These are phyloP conservation scores for Helobdella robusta DNA, from an alignment of 2,888 invertebrate genomes.

Conservation along the genomic window DNA sequence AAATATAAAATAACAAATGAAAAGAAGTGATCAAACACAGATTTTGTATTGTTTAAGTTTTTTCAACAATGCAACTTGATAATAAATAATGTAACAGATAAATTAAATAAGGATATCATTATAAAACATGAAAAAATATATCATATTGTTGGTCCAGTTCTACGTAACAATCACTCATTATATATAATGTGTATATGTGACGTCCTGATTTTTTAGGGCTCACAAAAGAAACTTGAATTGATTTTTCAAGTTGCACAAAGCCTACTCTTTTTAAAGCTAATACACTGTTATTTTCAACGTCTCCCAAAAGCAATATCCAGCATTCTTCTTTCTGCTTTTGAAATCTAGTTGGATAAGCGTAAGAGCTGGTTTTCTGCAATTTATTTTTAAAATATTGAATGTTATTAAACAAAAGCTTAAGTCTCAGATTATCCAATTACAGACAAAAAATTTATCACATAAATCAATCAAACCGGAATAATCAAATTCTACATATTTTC, in stretches of 20 bases:
- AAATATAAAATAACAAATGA: too few relatives aligned
- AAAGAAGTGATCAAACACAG: too few relatives aligned
- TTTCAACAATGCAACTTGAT: too few relatives aligned
- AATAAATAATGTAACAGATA: too few relatives aligned
- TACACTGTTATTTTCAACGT: conserved; percentile 62
- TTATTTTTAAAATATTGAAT: not conserved
- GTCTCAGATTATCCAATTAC: too few relatives aligned
- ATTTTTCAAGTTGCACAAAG: conserved; percentile 38
- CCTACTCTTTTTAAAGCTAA: conserved; percentile 68
- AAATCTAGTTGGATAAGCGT: conserved; percentile 72
- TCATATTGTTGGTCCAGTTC: conserved; percentile 83
- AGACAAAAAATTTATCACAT: too few relatives aligned
- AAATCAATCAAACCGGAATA: too few relatives aligned
- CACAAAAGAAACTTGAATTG: conserved; percentile 55
- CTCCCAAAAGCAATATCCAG: conserved; percentile 82
- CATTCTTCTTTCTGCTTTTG: conserved; percentile 88
- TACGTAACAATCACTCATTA: conserved; percentile 84
- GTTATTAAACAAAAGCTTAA: too few relatives aligned
- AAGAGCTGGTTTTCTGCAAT: conserved; percentile 46
- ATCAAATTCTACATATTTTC: too few relatives aligned
- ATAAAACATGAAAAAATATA: conserved; percentile 50
- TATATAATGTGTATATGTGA: conserved; percentile 67
- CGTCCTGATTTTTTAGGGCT: conserved; percentile 56
- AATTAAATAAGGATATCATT: too few relatives aligned
- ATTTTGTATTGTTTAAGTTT: too few relatives aligned